Base-by-base conservation (phyloP, 2,888 invertebrate species). In the Drosophila limbata region DNA sequence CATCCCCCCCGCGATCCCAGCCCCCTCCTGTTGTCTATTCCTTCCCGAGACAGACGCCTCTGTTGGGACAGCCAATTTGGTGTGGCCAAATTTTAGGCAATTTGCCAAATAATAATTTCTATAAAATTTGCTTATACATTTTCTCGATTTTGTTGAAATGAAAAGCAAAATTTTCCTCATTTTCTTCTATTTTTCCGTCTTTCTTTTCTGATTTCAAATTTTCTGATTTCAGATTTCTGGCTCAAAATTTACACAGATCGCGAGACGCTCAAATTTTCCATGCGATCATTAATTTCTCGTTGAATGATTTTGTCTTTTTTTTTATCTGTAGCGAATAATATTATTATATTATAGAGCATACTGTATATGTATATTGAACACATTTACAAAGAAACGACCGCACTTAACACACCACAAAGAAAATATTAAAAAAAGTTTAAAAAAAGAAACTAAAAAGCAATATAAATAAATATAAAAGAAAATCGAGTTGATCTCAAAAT, bases 71-170 rank as follows among this genome's bases (percentile, higher is more conserved):
- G 69, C 50, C 77, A 77, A 66, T 69, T 64, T 66, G 56, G 64
- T 52, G 35, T 40, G 45, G 48, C 40, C 61, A 51, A 56, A 37
- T 55, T 66, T 64, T 57, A 28, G 81, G 81, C 81, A 74, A 42
- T 61, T 60, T 70, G 81, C 81, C 81, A 81, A 77, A 81, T 79
- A 79, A 75, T 79, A 81, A 70, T 81, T 80, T 80, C 78, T 80
- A 79, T 79, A 75, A 69, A 69, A 74, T 42, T 69, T 65, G 50
- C 72, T 31, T 80, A 70, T 67, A 65, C 51, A 50, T 62, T 51
- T 73, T 65, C 55, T 66, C 51, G 50, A 78, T 69, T 77, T 72
- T 77, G 67, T 75, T 67, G 57, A 78, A 79, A 79, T 70, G 62
- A 73, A 79, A 79, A 79, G 60, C 63, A 64, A 50, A 50, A 48